phyloP scores from a whole-genome alignment of 2,113 vertebrate genomes.

The Chaenogobius annularis region DNA sequence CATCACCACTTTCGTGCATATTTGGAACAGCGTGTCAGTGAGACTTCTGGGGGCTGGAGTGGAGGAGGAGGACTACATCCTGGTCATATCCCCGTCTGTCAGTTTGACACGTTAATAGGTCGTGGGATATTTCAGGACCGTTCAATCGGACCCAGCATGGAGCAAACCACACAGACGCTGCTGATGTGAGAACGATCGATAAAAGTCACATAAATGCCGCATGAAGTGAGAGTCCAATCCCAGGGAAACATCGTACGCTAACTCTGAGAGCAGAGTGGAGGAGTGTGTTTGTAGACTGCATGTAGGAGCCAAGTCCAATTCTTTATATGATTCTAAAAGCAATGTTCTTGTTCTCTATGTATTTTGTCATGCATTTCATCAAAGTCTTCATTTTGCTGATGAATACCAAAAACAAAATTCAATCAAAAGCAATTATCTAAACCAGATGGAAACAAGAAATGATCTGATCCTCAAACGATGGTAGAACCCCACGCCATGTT shows the following conservation, averaged over 20 bases:
- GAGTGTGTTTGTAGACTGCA: neutral
- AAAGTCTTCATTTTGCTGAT: too few relatives aligned
- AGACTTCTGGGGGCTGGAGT: neutral
- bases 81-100: neutral
- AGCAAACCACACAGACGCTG: neutral
- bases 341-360: neutral
- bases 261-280: neutral
- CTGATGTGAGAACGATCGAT: conserved; percentile 2
- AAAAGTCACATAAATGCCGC: conserved; percentile 7
- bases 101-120: conserved; percentile 1
- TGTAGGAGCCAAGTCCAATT: too few relatives aligned
- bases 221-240: neutral
- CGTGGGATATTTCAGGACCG: neutral
- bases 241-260: neutral
- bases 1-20: neutral
- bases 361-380: too few relatives aligned
- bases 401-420: too few relatives aligned
- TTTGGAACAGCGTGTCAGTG: neutral
- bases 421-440: too few relatives aligned
- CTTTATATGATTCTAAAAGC: neutral
- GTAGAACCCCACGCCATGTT: too few relatives aligned
- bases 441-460: too few relatives aligned
- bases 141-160: neutral
- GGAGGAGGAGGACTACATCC: neutral
- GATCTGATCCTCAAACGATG: too few relatives aligned